Evolutionary conservation across 1,140 invertebrate genomes (phyloP), one percentile per base, ranked within the genome.

Genomic region (Diorhabda carinulata): DNA sequence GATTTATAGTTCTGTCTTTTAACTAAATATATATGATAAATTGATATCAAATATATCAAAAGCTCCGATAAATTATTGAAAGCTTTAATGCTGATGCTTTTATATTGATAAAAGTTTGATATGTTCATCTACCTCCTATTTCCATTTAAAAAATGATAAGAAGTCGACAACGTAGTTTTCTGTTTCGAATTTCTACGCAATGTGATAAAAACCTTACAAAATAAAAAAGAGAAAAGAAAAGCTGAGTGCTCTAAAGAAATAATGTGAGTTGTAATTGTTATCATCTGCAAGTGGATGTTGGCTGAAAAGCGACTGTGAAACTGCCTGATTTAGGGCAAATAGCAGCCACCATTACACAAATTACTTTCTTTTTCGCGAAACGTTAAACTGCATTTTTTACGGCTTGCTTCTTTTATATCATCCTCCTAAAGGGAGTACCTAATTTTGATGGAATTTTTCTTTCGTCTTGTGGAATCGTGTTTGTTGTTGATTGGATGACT

Each of bases 321-420:
- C 61, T 69, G 61, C 67, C 67, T 69, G 67, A 69, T 69, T 69
- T 69, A 69, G 67, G 67, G 61, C 61, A 64, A 69, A 69, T 69
- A 64, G 67, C 67, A 42, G 61, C 56, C 45, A 69, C 64, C 63
- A 69, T 64, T 47, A 64, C 63, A 45, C 43, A 58, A 69, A 69
- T 69, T 61, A 57, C 67, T 69, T 69, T 63, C 64, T 57, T 61
- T 47, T 68, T 57, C 25, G 45, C 41, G 41, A 42, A 58, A 62
- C 67, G 61, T 69, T 64, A 59, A 57, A 64, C 67, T 57, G 45
- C 67, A 69, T 64, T 64, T 69, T 56, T 69, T 64, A 64, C 43
- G 43, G 43, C 67, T 52, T 63, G 47, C 47, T 62, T 68, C 63
- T 44, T n/a, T 40, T 60, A 41, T 52, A 6, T n/a, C n/a, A 64